These are phyloP conservation scores for Flabesymbios commensalis DNA, from an alignment of 2,888 invertebrate genomes.

Conservation along the genomic window DNA sequence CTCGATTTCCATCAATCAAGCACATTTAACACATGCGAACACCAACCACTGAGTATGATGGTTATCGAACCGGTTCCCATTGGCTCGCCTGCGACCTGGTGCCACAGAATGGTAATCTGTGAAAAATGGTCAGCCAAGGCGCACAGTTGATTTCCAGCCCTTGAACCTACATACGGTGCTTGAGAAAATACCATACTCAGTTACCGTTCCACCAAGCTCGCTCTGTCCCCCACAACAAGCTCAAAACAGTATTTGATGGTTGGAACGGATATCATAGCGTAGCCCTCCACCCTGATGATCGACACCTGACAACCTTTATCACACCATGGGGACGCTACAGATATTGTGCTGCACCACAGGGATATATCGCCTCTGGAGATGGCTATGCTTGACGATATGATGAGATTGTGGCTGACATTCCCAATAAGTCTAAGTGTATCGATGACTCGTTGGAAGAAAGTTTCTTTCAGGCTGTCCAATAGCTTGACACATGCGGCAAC, in stretches of 20 bases:
- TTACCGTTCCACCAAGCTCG: constrained; percentile 36
- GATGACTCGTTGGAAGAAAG: constrained; percentile 28
- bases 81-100: constrained; percentile 40
- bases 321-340: constrained; percentile 39
- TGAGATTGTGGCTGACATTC: constrained; percentile 33
- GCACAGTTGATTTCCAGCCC: too few species aligned
- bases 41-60: constrained; percentile 39
- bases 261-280: too few species aligned
- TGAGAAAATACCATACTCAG: constrained; percentile 29
- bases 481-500: constrained; percentile 25
- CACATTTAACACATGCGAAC: constrained; percentile 43
- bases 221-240: constrained; percentile 29
- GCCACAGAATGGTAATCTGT: constrained; percentile 33
- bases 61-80: constrained; percentile 28
- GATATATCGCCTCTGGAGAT: constrained; percentile 36
- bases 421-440: background rate
- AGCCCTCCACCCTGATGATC: too few species aligned
- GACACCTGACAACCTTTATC: constrained; percentile 36
- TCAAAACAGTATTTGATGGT: constrained; percentile 32
- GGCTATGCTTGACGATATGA: constrained; percentile 37
- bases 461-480: too few species aligned
- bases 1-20: too few species aligned
- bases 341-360: constrained; percentile 36
- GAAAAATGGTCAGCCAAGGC: constrained; percentile 32
- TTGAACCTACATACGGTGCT: constrained; percentile 32